phyloP scores from a whole-genome alignment of 2,797 vertebrate species.

The Pangasius djambal region DNA sequence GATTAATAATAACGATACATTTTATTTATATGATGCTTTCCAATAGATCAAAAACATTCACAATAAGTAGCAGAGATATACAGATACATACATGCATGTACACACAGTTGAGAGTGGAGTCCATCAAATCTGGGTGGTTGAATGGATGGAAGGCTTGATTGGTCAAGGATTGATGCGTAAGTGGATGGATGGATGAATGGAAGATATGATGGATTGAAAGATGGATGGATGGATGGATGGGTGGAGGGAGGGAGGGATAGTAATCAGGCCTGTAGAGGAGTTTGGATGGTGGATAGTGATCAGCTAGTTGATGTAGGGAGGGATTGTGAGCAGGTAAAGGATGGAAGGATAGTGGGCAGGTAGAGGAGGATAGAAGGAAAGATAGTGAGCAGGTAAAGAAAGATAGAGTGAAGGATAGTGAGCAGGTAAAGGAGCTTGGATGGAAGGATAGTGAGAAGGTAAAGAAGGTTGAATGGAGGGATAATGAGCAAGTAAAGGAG shows the following conservation, averaged over 20 bases:
- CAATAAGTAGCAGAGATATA: neutral
- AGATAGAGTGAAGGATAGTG: neutral
- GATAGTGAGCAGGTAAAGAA: neutral
- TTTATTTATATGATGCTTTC: conserved; percentile 37
- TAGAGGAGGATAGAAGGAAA: neutral
- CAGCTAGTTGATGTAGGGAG: neutral
- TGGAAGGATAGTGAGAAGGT: neutral
- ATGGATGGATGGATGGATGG: neutral
- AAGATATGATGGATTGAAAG: neutral
- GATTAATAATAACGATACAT: conserved; percentile 37
- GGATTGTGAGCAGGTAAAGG: neutral
- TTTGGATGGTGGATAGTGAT: neutral
- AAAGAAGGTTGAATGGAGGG: neutral
- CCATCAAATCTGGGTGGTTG: neutral
- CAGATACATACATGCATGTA: conserved; percentile 10
- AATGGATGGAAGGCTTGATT: conserved; percentile 4
- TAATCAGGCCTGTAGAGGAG: neutral
- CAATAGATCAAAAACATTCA: conserved; percentile 27
- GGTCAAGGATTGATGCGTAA: neutral
- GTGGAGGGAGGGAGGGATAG: neutral
- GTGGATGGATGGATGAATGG: neutral
- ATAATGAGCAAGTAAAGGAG: neutral
- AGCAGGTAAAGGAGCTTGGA: neutral
- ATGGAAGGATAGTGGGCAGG: neutral
- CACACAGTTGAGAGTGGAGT: neutral